Conservation (phyloP, 1,140 invertebrate genomes). For the Procambarus virginalis region DNA sequence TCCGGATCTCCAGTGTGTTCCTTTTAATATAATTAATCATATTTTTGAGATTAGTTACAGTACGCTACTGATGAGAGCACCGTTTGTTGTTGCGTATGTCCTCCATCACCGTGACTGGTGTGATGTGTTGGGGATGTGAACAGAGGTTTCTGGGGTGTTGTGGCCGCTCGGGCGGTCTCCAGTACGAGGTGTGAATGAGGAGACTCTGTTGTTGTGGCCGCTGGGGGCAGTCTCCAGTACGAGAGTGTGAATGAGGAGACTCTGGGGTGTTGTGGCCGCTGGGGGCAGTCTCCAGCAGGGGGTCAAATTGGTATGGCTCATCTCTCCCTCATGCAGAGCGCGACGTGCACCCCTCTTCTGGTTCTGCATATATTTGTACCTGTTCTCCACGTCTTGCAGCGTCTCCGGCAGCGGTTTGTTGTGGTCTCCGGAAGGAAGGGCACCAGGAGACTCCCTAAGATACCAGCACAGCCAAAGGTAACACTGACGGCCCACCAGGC, state of each 20-base stretch:
- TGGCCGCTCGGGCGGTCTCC: background rate
- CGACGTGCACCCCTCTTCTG: background rate
- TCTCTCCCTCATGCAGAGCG: background rate
- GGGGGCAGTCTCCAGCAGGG: background rate
- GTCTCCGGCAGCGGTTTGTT: constrained; percentile 41
- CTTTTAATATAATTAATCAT: too few relatives aligned
- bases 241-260: too few relatives aligned
- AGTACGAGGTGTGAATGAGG: background rate
- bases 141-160: background rate
- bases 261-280: too few relatives aligned
- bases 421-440: constrained; percentile 36
- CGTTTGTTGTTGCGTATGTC: too few relatives aligned
- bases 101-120: too few relatives aligned
- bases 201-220: background rate
- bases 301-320: background rate
- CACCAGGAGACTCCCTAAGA: constrained; percentile 26
- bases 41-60: too few relatives aligned
- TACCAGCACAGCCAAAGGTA: constrained; percentile 30
- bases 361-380: background rate
- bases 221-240: too few relatives aligned
- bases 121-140: too few relatives aligned
- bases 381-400: constrained; percentile 40
- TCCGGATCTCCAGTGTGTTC: too few relatives aligned
- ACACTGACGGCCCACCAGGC: constrained; percentile 22
- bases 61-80: too few relatives aligned